Base-by-base conservation (phyloP, 2,797 vertebrate species). In the Molossus alvarezi region DNA sequence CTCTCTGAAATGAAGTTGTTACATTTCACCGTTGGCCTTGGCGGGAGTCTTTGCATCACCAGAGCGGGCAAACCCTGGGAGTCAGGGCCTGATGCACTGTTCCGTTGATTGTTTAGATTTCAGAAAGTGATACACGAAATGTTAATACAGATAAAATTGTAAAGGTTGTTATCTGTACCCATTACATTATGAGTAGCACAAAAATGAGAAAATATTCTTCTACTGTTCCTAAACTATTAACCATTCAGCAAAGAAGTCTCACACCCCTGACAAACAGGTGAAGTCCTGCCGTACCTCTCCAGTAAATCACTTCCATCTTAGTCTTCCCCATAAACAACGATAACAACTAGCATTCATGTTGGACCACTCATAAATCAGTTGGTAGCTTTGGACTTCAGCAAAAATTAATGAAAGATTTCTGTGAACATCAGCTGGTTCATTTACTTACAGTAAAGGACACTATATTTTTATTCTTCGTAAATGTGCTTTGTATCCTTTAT, bases 401-500 rank as follows among this genome's bases (percentile, higher is more conserved):
- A 76, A 97, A 69, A 88, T 14, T 62, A 87, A 71, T 10, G 60
- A 5, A 23, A 41, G 45, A 37, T 85, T 77, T 85, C 73, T 88
- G 37, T 79, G 79, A 80, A 15, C 62, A 51, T 82, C 23, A 48
- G 33, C 55, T 69, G 13, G 18, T 45, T 65, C 45, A 45, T 80
- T 94, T 67, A 58, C 21, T 94, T 51, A 65, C 9, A 87, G 15
- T 60, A 60, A 37, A 93, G 53, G 83, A 58, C 1, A 11, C 37
- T 90, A 6, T 72, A 18, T 79, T 41, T 69, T 81, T 77, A 17
- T 67, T 87, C 5, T 94, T 91, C 80, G 14, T 72, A 75, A 96
- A 71, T 86, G 45, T 62, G 21, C 21, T 73, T 87, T 0, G 8
- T 9, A 11, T 90, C 15, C 37, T 80, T 94, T 82, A 17, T 75